Base-by-base conservation (phyloP, 2,888 invertebrate species). In the Synergus umbraculus region DNA sequence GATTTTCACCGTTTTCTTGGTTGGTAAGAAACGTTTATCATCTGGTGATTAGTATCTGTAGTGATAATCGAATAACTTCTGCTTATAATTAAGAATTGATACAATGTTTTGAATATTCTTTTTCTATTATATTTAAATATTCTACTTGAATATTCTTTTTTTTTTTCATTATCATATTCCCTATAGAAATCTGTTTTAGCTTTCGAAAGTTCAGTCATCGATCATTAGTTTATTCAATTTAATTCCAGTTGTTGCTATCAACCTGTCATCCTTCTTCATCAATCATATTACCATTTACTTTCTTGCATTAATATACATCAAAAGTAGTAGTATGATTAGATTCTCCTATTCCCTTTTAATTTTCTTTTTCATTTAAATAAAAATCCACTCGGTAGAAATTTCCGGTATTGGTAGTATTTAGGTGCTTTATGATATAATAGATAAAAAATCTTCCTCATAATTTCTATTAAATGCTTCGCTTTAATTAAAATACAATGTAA, bases 161-260 rank as follows among this genome's bases (percentile, higher is more conserved):
- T 5, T 54, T 15, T n/a, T n/a, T n/a, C n/a, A n/a, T n/a, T 13
- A 67, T 22, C 13, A 46, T 5, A 46, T 10, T 67, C 1, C 2
- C 15, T 13, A 46, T 22, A 22, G 44, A 67, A 67, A 46, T 67
- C 0, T 1, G 46, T 46, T 67, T 46, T 18, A 13, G 46, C 44
- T 67, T 46, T 46, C 22, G 8, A 15, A 44, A 22, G 13, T 67
- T 44, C 22, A 67, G 46, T 22, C 67, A 67, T 67, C 67, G 67
- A 67, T 67, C 67, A 43, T 67, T 13, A 3, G 67, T 46, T 44
- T 46, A 67, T 67, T 44, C 44, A 46, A 46, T 10, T 67, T 22
- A 67, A 67, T 67, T 46, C 67, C 13, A n/a, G 46, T 44, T 22
- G 12, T 67, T 13, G 46, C 46, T 29, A 46, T 41, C n/a, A 44